Evolutionary conservation across 2,888 invertebrate species (phyloP).

Genomic region (Alitta virens): DNA sequence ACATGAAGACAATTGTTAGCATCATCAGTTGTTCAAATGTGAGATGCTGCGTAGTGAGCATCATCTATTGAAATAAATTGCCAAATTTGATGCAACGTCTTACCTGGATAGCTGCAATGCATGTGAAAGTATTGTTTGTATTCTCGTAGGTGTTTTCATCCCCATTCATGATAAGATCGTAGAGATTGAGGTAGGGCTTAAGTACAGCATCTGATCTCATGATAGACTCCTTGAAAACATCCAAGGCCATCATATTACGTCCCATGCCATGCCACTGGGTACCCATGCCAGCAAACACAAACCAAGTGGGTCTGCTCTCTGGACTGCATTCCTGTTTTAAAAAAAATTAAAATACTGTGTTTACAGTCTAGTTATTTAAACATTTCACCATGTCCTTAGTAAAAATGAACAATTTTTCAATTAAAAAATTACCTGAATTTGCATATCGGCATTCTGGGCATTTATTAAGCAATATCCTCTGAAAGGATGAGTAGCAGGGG

Average conservation of each 20-base stretch:
- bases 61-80: neutral
- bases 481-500: constrained; percentile 67
- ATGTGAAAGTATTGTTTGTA: constrained; percentile 85
- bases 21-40: neutral
- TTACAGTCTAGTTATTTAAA: neutral
- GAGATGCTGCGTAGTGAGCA: neutral
- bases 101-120: constrained; percentile 91
- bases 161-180: constrained; percentile 74
- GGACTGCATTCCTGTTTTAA: constrained; percentile 50
- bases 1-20: neutral
- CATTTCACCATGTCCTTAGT: no score
- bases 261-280: constrained; percentile 98
- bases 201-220: constrained; percentile 74
- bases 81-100: neutral
- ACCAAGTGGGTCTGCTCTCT: constrained; percentile 84
- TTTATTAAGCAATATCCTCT: constrained; percentile 80
- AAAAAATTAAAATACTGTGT: no score
- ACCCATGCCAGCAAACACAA: constrained; percentile 94
- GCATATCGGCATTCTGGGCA: constrained; percentile 51
- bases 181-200: constrained; percentile 77
- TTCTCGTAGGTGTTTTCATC: constrained; percentile 78
- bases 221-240: constrained; percentile 77
- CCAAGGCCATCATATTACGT: constrained; percentile 77
- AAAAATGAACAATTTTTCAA: no score
- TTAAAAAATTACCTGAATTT: constrained; percentile 33